Evolutionary conservation across 2,888 invertebrate species (phyloP), one percentile per base, ranked within the genome.

Genomic region (Linnaemya tessellans): DNA sequence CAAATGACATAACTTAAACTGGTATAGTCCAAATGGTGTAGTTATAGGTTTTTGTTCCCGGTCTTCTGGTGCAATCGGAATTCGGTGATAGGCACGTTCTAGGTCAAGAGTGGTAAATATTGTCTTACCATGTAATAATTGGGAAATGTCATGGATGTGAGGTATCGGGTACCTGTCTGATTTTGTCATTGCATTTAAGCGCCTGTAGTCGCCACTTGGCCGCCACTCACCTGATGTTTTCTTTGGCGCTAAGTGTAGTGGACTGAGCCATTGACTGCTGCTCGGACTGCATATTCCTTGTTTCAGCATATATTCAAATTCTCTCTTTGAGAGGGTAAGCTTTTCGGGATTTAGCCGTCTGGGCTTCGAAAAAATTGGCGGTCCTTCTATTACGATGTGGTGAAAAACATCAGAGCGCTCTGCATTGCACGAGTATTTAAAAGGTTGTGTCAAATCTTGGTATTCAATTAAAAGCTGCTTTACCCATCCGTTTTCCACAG

Each of bases 201-300:
- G 82, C 15, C 86, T 67, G 22, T 87, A 87, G 41, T 87, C 86
- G 15, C 84, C 84, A 38, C 80, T 77, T 22, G 77, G 78, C 1
- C 86, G 60, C 86, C 84, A 87, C 18, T 86, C 73, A 30, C 86
- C 86, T 9, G n/a, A 11, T 4, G 49, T 78, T 38, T 73, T 74
- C 54, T 86, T 87, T 38, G 67, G 71, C 9, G 80, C 86, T 84
- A 88, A 84, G 38, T 87, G 85, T 22, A 88, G 41, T 4, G 87
- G 84, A 15, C 86, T 80, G 18, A 83, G 58, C 86, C 87, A 86
- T 20, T 86, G 82, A 49, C 82, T 87, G 58, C 82, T 87, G 51
- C 86, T 87, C 1, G 86, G 80, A 13, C 79, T 74, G 54, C 83
- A 88, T 56, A 88, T 88, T 10, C 84, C 84, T 75, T 80, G 79